phyloP scores from a whole-genome alignment of 1,140 invertebrate genomes.

The Bombyx mori region ASM3026992v2 NC_085111.1:1137001-1137500 shows the following conservation, averaged over 20 bases:
- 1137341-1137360: slow-evolving; percentile 4
- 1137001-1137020: too few relatives aligned
- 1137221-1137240: slow-evolving; percentile 73
- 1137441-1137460: slow-evolving; percentile 34
- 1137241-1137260: slow-evolving; percentile 76
- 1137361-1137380: slow-evolving; percentile 19
- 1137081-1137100: too few relatives aligned
- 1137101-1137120: too few relatives aligned
- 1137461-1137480: not conserved
- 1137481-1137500: not conserved
- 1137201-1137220: slow-evolving; percentile 18
- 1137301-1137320: slow-evolving; percentile 79
- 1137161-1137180: too few relatives aligned
- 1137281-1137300: slow-evolving; percentile 77
- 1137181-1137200: too few relatives aligned
- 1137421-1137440: slow-evolving; percentile 51
- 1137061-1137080: too few relatives aligned
- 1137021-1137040: too few relatives aligned
- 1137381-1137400: slow-evolving; percentile 11
- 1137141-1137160: too few relatives aligned
- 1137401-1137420: slow-evolving; percentile 22
- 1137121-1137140: too few relatives aligned
- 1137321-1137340: slow-evolving; percentile 75
- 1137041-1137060: too few relatives aligned
- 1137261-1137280: slow-evolving; percentile 69